phyloP scores from a whole-genome alignment of 92 coral and sea anemone species.

The Ricordea florida region DNA sequence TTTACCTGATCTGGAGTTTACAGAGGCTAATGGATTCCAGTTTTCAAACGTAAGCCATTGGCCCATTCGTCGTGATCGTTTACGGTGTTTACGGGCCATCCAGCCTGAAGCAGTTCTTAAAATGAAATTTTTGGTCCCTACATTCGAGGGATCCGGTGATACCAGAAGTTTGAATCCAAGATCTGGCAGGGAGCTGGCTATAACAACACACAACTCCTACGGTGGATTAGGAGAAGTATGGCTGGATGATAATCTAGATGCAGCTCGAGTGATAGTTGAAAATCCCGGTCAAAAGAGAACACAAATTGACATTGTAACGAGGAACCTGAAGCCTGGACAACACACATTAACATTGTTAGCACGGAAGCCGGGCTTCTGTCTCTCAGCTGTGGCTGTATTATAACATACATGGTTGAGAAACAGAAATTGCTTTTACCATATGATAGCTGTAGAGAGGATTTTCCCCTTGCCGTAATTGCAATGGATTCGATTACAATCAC shows the following conservation, averaged over 20 bases:
- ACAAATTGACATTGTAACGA: constrained; percentile 66
- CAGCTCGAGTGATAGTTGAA: constrained; percentile 48
- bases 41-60: constrained; percentile 85
- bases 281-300: constrained; percentile 77
- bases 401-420: neutral
- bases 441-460: too few species aligned
- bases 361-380: constrained; percentile 79
- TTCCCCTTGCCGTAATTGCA: too few species aligned
- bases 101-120: constrained; percentile 72
- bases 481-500: too few species aligned
- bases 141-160: constrained; percentile 3
- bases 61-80: constrained; percentile 91
- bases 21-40: constrained; percentile 78
- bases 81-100: constrained; percentile 82
- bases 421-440: too few species aligned
- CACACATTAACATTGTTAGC: constrained; percentile 74
- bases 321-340: constrained; percentile 66
- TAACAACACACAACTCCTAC: constrained; percentile 83
- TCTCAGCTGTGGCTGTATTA: constrained; percentile 84
- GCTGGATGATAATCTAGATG: constrained; percentile 65
- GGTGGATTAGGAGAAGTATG: constrained; percentile 86
- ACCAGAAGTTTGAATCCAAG: neutral
- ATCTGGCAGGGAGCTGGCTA: constrained; percentile 64
- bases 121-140: constrained; percentile 67
- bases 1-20: constrained; percentile 71